Percentiles rank a stretch among this genome's conserved stretches.
Evolutionary conservation across 1,140 invertebrate genomes (phyloP).

Genomic region (Conus ventricosus): DNA sequence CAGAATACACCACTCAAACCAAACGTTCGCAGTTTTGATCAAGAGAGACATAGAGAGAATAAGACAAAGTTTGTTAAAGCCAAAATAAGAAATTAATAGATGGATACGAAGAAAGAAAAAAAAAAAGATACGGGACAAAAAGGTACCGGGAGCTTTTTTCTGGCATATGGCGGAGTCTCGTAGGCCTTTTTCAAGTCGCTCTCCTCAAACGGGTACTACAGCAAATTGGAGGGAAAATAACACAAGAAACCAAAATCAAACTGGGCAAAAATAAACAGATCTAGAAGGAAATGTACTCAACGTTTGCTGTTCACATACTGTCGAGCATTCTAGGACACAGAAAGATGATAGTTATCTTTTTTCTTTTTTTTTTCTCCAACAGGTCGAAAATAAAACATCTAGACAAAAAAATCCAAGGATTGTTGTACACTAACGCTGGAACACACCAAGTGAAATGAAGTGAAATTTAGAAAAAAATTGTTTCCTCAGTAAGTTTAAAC

Average conservation of each 20-base stretch:
- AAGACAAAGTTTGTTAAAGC: too few species aligned
- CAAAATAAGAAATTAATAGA: too few species aligned
- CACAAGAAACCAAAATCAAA: conserved; percentile 20
- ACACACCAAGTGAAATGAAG: too few species aligned
- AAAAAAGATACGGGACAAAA: background rate
- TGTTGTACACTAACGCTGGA: too few species aligned
- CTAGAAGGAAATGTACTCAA: background rate
- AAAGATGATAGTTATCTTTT: background rate
- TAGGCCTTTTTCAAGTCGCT: conserved; percentile 71
- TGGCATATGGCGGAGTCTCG: conserved; percentile 74
- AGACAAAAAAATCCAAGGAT: background rate
- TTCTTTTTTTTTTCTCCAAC: background rate
- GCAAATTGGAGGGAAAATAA: conserved; percentile 19
- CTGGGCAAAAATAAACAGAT: background rate
- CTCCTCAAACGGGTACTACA: conserved; percentile 72
- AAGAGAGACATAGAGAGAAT: too few species aligned
- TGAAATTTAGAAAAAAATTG: too few species aligned
- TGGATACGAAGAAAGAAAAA: too few species aligned
- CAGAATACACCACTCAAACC: too few species aligned
- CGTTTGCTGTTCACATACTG: too few species aligned
- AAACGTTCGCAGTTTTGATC: too few species aligned
- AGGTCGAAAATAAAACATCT: background rate
- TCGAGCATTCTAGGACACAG: background rate
- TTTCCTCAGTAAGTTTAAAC: too few species aligned
- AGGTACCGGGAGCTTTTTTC: conserved; percentile 51